Evolutionary conservation across 2,797 vertebrate genomes (phyloP), one percentile per base, ranked within the genome.

Genomic region (Enteromius radiatus): DNA sequence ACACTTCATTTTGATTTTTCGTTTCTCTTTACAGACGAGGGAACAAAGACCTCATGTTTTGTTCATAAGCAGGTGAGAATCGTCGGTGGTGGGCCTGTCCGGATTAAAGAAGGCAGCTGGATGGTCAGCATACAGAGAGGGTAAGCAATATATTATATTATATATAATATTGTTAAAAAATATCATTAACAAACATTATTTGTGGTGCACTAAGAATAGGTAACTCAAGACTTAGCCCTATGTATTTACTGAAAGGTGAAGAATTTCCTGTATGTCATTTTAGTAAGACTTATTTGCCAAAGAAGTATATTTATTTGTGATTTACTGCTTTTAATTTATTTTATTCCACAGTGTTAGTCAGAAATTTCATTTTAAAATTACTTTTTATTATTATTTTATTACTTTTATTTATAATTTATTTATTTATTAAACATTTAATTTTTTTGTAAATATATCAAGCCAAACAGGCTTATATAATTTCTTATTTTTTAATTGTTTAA

Each of bases 91-190:
- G 95, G 94, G 91, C 96, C 95, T 76, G 90, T 97, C 70, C 94
- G 92, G 87, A 96, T 96, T 87, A 95, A 95, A 21, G 94, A 97
- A 49, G 97, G 93, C 70, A 95, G 96, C 91, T 99, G 98, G 98
- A 97, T 99, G 96, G 97, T 99, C 94, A 99, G 97, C 94, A 95
- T 99, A 91, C 95, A 95, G 82, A 95, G 91, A 92, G 93, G 94
- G 95, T 96, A 67, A 83, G 74, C 4, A 26, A 26, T 81, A 38
- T 7, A 3, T 8, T 14, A 71, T 31, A 81, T 6, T 47, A 4
- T 7, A 23, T 31, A 5, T 52, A 4, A 65, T 19, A 65, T 33
- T 38, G 19, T 38, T 10, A 15, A 68, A 21, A 64, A 65, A 63
- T 33, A 47, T 49, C 2, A 65, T 33, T 14, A 7, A 21, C 15